Percentiles rank a stretch among this genome's conserved stretches.
phyloP scores from a whole-genome alignment of 2,113 vertebrate species.

The Hippocampus barbouri region DNA sequence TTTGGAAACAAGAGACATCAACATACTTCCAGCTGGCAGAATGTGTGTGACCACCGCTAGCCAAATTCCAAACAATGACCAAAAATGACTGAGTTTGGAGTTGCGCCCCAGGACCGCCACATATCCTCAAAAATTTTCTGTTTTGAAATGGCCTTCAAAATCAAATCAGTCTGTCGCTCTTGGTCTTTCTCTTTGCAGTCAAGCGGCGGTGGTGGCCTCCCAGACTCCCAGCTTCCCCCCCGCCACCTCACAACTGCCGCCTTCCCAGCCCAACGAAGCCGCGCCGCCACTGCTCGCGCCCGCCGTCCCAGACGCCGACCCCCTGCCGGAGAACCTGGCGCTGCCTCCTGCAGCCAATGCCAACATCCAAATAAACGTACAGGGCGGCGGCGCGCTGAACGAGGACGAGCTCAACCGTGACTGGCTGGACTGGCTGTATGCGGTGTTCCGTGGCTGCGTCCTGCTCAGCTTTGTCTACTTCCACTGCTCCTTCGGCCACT shows the following conservation, averaged over 20 bases:
- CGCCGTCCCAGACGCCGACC: conserved; percentile 70
- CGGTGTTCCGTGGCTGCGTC: conserved; percentile 84
- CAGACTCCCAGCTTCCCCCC: conserved; percentile 69
- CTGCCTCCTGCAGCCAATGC: conserved; percentile 73
- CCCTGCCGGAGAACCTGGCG: conserved; percentile 76
- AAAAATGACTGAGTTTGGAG: too few relatives aligned
- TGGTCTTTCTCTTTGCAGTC: conserved; percentile 66
- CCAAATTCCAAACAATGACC: too few relatives aligned
- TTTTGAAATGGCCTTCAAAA: too few relatives aligned
- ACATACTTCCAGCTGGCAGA: too few relatives aligned
- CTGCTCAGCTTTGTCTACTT: conserved; percentile 96
- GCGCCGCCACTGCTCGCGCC: conserved; percentile 74
- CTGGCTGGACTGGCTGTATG: conserved; percentile 97
- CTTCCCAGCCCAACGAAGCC: conserved; percentile 70
- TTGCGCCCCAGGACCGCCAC: too few relatives aligned
- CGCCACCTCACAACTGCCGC: conserved; percentile 54
- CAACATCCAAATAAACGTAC: conserved; percentile 83
- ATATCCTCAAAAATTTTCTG: too few relatives aligned
- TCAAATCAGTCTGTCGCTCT: not conserved
- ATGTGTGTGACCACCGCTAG: too few relatives aligned
- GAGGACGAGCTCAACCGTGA: conserved; percentile 94
- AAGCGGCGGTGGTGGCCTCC: conserved; percentile 86
- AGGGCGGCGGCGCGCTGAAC: conserved; percentile 78
- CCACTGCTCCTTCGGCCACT: conserved; percentile 94
- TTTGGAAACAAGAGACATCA: too few relatives aligned